These are phyloP conservation scores for Onychomys torridus DNA, from an alignment of 2,797 vertebrate genomes.

Conservation along the genomic window DNA sequence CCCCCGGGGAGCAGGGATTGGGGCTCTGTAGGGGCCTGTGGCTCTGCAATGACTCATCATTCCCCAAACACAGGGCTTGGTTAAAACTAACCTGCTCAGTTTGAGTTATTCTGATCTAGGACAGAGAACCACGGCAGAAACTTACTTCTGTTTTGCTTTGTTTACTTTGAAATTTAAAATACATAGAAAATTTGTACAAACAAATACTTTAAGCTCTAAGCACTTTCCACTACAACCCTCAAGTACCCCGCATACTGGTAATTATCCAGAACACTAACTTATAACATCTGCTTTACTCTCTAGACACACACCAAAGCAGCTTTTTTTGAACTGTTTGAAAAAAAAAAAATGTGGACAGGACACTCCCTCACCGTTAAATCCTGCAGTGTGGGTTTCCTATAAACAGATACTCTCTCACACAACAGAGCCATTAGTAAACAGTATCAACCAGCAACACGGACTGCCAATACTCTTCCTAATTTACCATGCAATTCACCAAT, in stretches of 20 bases:
- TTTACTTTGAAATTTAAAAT: constrained; percentile 47
- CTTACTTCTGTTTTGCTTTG: neutral
- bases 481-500: neutral
- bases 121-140: neutral
- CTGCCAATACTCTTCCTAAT: neutral
- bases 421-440: too few species aligned
- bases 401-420: neutral
- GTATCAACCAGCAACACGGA: neutral
- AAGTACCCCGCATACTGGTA: neutral
- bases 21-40: neutral
- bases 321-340: neutral
- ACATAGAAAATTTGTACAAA: neutral
- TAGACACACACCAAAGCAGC: neutral
- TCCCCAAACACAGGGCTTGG: neutral
- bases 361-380: neutral
- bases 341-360: neutral
- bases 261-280: neutral
- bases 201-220: neutral
- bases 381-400: neutral
- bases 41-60: neutral
- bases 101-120: neutral
- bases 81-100: neutral
- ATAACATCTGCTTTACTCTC: neutral
- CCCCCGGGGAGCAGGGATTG: neutral
- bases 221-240: neutral